Evolutionary conservation across 2,113 vertebrate genomes (phyloP), one percentile per base, ranked within the genome.

Genomic region (Hucho hucho): DNA sequence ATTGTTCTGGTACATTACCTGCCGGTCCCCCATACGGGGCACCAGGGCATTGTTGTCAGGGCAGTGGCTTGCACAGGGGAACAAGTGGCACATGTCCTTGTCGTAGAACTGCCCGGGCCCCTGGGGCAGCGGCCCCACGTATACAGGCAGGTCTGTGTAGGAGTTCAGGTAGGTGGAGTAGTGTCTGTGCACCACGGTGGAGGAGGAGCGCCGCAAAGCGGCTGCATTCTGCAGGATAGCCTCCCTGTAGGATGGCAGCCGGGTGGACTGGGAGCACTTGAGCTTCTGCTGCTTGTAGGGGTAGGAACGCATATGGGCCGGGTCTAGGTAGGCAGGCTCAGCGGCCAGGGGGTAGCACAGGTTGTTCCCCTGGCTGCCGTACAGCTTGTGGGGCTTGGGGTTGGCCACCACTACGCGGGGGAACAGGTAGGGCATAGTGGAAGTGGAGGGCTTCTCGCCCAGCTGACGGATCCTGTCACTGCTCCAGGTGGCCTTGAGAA

Each of bases 221-320:
- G 92, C 74, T 32, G 92, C 79, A 0, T 92, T 95, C 29, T 93
- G 94, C 47, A 91, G 83, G 72, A 96, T 93, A 2, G 95, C 95
- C 85, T 96, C 96, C 64, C 88, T 80, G 90, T 95, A 95, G 0
- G 95, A 94, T 0, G 96, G 95, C 73, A 96, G 93, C 73, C 89
- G 81, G 61, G 90, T 87, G 1, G 89, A 75, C 4, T 91, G 91
- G 0, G 89, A 87, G 75, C 90, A 94, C 70, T 86, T 92, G 79
- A 89, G 80, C 81, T 88, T 91, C 77, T 92, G 90, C 53, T 63
- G 82, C 80, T 87, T 90, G 83, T 93, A 94, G 4, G 92, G 92
- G 75, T 91, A 92, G 1, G 92, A 93, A 20, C 88, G 86, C 93
- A 93, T 93, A 70, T 93, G 93, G 14, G 91, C 90, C 0, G 92